phyloP scores from a whole-genome alignment of 2,113 vertebrate species.

The Semnornis frantzii region DNA sequence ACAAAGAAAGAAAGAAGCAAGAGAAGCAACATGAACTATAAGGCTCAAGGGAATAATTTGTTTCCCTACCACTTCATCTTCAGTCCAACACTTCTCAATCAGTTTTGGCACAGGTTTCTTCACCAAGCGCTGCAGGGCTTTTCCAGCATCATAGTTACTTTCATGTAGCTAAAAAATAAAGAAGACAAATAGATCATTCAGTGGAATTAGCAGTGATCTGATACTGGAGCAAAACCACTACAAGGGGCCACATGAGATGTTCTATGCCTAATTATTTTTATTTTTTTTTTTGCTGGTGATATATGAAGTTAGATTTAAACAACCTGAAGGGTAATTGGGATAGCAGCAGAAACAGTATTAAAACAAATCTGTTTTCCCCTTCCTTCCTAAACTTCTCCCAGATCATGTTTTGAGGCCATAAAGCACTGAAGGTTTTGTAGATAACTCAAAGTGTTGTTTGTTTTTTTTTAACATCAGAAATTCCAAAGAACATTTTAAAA shows the following conservation, averaged over 20 bases:
- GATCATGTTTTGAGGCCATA: neutral
- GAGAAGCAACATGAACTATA: neutral
- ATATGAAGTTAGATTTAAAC: neutral
- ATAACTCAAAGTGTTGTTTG: neutral
- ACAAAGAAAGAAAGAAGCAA: neutral
- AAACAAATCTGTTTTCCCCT: neutral
- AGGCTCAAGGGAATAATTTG: neutral
- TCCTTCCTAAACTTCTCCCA: neutral
- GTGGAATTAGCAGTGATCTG: conserved; percentile 2
- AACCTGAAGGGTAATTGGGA: neutral
- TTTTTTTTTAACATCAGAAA: neutral
- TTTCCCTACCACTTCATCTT: conserved; percentile 97
- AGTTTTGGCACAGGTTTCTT: conserved; percentile 98
- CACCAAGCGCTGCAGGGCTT: conserved; percentile 96
- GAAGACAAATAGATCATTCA: conserved; percentile 21
- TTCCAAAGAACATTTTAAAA: neutral
- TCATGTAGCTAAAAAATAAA: conserved; percentile 88
- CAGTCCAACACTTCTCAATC: conserved; percentile 99
- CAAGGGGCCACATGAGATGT: neutral
- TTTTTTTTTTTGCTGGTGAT: neutral
- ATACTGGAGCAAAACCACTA: neutral
- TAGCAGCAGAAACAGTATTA: neutral
- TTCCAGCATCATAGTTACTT: conserved; percentile 96
- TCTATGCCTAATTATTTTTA: neutral
- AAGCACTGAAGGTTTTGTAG: neutral